These are phyloP conservation scores for Lagorchestes hirsutus DNA, from an alignment of 2,797 vertebrate genomes.

Conservation along the genomic window DNA sequence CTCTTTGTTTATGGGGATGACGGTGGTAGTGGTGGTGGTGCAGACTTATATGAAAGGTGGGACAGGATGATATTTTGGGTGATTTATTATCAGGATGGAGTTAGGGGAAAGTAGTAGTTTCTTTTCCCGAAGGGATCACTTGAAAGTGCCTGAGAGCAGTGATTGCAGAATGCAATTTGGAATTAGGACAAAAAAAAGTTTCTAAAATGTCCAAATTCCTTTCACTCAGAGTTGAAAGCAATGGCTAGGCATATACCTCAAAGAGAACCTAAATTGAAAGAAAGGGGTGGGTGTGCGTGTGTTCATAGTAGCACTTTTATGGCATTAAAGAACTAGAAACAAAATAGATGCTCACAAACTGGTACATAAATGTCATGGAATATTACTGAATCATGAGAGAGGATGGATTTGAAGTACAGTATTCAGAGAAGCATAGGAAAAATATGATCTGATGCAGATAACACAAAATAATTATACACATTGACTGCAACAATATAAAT, in stretches of 20 bases:
- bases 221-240: background rate
- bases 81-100: background rate
- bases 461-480: background rate
- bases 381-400: background rate
- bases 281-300: background rate
- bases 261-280: background rate
- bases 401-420: background rate
- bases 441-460: background rate
- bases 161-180: background rate
- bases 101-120: constrained; percentile 5
- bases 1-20: background rate
- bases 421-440: background rate
- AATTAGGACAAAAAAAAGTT: background rate
- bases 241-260: background rate
- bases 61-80: background rate
- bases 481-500: background rate
- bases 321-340: background rate
- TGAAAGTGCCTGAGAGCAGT: constrained; percentile 3
- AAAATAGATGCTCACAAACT: background rate
- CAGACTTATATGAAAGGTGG: background rate
- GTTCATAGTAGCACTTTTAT: background rate
- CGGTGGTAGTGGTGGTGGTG: background rate
- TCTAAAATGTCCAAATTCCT: background rate
- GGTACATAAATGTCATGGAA: background rate
- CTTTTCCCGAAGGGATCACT: constrained; percentile 11